Percentiles rank a stretch among this genome's conserved stretches.
Evolutionary conservation across 2,113 vertebrate species (phyloP).

Genomic region (Chaetodon auriga): DNA sequence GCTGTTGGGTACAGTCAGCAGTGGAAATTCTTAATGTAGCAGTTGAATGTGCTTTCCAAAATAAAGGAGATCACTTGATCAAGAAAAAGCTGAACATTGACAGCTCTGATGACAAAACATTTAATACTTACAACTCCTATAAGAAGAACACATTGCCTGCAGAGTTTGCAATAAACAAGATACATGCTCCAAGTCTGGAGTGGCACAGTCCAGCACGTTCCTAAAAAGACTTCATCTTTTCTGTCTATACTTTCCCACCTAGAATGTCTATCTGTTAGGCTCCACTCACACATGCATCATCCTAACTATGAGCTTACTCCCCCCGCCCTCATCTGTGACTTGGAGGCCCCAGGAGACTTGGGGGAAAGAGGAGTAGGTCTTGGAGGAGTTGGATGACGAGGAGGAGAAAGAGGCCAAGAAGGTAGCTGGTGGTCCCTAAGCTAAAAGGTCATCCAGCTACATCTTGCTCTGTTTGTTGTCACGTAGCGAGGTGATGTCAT

Average conservation of each 20-base stretch:
- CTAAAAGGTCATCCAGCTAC: slow-evolving; percentile 46
- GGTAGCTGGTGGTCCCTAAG: slow-evolving; percentile 32
- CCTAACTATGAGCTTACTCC: slow-evolving; percentile 24
- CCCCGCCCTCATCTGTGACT: slow-evolving; percentile 22
- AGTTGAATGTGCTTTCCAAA: background rate
- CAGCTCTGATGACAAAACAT: too few relatives aligned
- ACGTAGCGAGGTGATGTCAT: slow-evolving; percentile 69
- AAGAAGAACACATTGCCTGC: background rate
- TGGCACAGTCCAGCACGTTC: slow-evolving; percentile 4
- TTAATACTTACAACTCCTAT: too few relatives aligned
- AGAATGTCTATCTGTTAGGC: slow-evolving; percentile 8
- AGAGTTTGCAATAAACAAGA: background rate
- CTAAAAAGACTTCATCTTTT: slow-evolving; percentile 11
- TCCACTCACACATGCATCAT: slow-evolving; percentile 12
- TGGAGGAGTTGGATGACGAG: slow-evolving; percentile 36
- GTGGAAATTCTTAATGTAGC: background rate
- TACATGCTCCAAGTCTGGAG: background rate
- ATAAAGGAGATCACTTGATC: background rate
- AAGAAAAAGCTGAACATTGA: background rate
- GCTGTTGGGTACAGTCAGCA: background rate
- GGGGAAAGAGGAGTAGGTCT: slow-evolving; percentile 35
- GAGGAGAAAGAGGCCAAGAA: slow-evolving; percentile 31
- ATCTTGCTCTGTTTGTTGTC: slow-evolving; percentile 67
- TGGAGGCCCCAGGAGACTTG: slow-evolving; percentile 23
- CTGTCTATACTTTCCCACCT: slow-evolving; percentile 24